Base-by-base conservation (phyloP, 2,888 invertebrate genomes). In the Lamellibrachia satsuma region DNA sequence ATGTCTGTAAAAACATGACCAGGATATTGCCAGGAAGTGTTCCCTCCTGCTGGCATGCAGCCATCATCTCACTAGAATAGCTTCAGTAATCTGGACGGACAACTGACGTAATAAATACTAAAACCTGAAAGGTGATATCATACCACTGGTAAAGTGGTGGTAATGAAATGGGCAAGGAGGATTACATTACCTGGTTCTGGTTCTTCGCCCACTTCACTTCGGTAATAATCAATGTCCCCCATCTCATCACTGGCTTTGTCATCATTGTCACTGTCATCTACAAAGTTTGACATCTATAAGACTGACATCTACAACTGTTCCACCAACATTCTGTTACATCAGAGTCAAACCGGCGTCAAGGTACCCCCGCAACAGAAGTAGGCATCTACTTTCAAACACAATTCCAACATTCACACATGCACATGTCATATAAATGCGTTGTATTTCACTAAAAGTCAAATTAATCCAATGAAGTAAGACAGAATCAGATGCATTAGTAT, bases 141-240 rank as follows among this genome's bases (percentile, higher is more conserved):
- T 22, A 75, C 75, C 75, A 15, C 15, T 15, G 6, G 27, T 91
- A 52, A 91, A 91, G 11, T 11, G 91, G 52, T 57, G 39, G 39
- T 39, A 39, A 39, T 39, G 39, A 39, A 39, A 39, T 1, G 39
- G 1, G 39, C 0, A 22, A 75, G n/a, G 75, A 75, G 57, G 75
- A 75, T 11, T 4, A 60, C 15, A 60, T 60, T 75, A 96, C 96
- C 98, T 97, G 97, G 97, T 94, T 98, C 98, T 0, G 98, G 99
- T 95, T 98, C 98, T 95, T 98, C 98, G 60, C 99, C 99, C 52
- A 99, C 98, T 97, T 98, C 99, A 94, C 98, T 97, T 94, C 98
- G 97, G 96, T 98, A 99, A 97, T 98, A 98, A 94, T 98, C 97
- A 0, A 97, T 97, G 96, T 98, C 98, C 95, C 93, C 94, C n/a